Base-by-base conservation (phyloP, 2,797 vertebrate genomes). In the Eurystomus glaucurus region DNA sequence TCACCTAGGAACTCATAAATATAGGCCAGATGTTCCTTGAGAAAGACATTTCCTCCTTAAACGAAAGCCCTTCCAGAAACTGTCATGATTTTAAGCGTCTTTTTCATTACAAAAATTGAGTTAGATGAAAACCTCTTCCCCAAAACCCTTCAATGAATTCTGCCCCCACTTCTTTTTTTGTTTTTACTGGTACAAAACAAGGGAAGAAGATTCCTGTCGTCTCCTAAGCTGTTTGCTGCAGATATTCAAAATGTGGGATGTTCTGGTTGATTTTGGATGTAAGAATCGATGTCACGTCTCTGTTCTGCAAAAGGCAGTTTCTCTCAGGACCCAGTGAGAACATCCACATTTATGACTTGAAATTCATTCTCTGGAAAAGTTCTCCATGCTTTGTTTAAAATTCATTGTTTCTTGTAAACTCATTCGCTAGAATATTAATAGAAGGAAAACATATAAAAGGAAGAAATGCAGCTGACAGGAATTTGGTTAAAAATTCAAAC, bases 401-500 rank as follows among this genome's bases (percentile, higher is more conserved):
- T 97, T 94, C 86, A 93, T 95, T 96, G 93, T 95, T 96, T 95
- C 88, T 68, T 96, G 90, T 93, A 93, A 92, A 88, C 86, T 61
- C 78, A 65, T 95, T 92, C 2, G 0, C 94, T 96, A 62, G 88
- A 96, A 94, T 94, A 96, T 95, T 96, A 97, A 97, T 89, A 83
- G 88, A 95, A 85, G 29, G 55, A 92, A 97, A 97, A 95, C 64
- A 93, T 61, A 91, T 61, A 89, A 88, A 85, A 81, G 85, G 77
- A 91, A 91, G 79, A 96, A 96, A 96, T 71, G 61, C 78, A 91
- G 91, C 84, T 96, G 95, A 96, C 93, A 83, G 91, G 85, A 90
- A 92, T 97, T 94, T 91, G 90, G 97, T 96, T 96, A 91, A 94
- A 96, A 92, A 96, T 94, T 96, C 95, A 97, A 89, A 92, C 94